Evolutionary conservation across 2,888 invertebrate species (phyloP), one percentile per base, ranked within the genome.

Genomic region (Apotomis betuletana): DNA sequence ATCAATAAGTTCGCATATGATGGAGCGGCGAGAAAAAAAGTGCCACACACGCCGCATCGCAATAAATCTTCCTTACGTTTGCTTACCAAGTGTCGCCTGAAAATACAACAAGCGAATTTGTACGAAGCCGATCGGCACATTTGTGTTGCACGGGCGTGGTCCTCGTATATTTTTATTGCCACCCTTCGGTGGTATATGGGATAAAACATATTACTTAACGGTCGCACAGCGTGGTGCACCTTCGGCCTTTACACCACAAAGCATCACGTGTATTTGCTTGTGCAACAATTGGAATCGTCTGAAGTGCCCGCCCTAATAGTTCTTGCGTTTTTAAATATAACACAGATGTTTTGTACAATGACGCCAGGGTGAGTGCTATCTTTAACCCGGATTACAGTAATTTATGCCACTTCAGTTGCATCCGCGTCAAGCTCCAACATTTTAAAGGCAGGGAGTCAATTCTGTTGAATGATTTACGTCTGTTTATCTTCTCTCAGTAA

Each of bases 1-100:
- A 82, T 81, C 81, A 79, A 83, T 83, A 81, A 68, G 68, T 38
- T 41, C 57, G 58, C 80, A 79, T 74, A 77, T 81, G 79, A 82
- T 83, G 77, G 77, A 81, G 73, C 76, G 78, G 77, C 79, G 80
- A 80, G 75, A 77, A 72, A 81, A 81, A 80, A 82, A 83, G 79
- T 77, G 83, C 88, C 88, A 85, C 90, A 89, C 90, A 89, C 87
- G 86, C 83, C 76, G 87, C 81, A 83, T 83, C 74, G 83, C 85
- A 87, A 90, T 91, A 90, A 91, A 92, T 90, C 88, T 86, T 83
- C 82, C 85, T 83, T 84, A 85, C 88, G 89, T 92, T 85, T 91
- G 88, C 87, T 85, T 88, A 88, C 89, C 85, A 85, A 88, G 86
- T 88, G 89, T 89, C 86, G 82, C 85, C 81, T 87, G 83, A 83